Evolutionary conservation across 2,888 invertebrate genomes (phyloP), one percentile per base, ranked within the genome.

Genomic region (Brenthis hecate): DNA sequence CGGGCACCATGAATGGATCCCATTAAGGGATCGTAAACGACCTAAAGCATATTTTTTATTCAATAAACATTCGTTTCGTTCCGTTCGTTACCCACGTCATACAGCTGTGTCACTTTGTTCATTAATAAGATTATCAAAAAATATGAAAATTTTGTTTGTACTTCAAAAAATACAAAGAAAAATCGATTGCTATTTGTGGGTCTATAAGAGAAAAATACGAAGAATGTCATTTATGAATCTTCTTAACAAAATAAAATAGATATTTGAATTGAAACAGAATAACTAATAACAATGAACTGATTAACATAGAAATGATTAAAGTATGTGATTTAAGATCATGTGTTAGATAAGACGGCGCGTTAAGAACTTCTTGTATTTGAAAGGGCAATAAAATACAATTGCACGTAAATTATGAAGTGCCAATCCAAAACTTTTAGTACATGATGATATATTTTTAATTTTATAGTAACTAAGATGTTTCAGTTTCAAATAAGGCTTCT

Each of bases 21-120:
- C 65, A 69, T 71, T 71, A 71, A 55, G 63, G 47, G 62, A 66
- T 71, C 60, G 66, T 63, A 66, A 71, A 57, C 62, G 63, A 60
- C 63, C 63, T 66, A 66, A 32, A 64, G 56, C 56, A 68, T 68
- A 66, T 66, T 71, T 71, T 71, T 69, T 64, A 71, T 71, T 71
- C 56, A 71, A 71, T 71, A 71, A 65, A 43, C 61, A 68, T 57
- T 65, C 57, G 53, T 62, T 65, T 56, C 60, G 60, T 64, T 61
- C 65, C 50, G 32, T 54, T 62, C 66, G 53, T 66, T 66, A 65
- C 54, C 63, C 28, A 56, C 61, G 48, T 66, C 60, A 58, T 56
- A 28, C 68, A 65, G 68, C 61, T 67, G 67, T 62, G 65, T 53
- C 60, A 48, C 56, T 71, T 71, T 68, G 71, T 71, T 62, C 36